Evolutionary conservation across 2,797 vertebrate species (phyloP).

Genomic region (Rhinatrema bivittatum): DNA sequence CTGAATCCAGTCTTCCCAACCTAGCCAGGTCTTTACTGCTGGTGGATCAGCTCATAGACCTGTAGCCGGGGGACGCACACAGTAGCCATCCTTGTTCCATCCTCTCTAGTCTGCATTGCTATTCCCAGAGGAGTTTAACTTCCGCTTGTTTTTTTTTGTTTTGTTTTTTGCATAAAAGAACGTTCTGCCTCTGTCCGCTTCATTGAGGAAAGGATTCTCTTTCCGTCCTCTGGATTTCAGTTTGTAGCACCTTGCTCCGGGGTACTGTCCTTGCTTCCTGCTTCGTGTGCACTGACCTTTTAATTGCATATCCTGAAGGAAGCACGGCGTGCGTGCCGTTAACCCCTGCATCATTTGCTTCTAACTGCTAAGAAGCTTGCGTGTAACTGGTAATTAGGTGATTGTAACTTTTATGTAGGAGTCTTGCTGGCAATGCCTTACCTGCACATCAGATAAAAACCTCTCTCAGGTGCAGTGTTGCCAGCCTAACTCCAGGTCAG

Average conservation of each 20-base stretch:
- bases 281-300: slow-evolving; percentile 23
- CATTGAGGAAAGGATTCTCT: slow-evolving; percentile 33
- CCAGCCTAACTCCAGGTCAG: too few species aligned
- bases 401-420: slow-evolving; percentile 9
- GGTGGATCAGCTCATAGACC: slow-evolving; percentile 99
- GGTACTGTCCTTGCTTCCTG: slow-evolving; percentile 12
- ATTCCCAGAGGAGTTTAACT: slow-evolving; percentile 49
- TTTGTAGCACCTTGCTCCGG: slow-evolving; percentile 24
- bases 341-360: slow-evolving; percentile 26
- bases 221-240: slow-evolving; percentile 28
- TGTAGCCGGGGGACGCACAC: slow-evolving; percentile 68
- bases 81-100: slow-evolving; percentile 17
- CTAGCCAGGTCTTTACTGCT: slow-evolving; percentile 98
- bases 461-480: too few species aligned
- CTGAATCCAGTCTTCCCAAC: slow-evolving; percentile 98
- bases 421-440: slow-evolving; percentile 15
- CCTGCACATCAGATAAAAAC: too few species aligned
- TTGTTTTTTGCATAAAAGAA: slow-evolving; percentile 10
- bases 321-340: slow-evolving; percentile 17
- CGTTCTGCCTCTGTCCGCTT: slow-evolving; percentile 35
- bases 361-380: slow-evolving; percentile 15
- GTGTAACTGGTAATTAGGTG: slow-evolving; percentile 18
- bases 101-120: slow-evolving; percentile 56
- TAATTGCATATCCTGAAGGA: slow-evolving; percentile 21
- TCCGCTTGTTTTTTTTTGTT: slow-evolving; percentile 40